Conservation (phyloP, 2,797 vertebrate genomes). For the Austrolebias charrua region DNA sequence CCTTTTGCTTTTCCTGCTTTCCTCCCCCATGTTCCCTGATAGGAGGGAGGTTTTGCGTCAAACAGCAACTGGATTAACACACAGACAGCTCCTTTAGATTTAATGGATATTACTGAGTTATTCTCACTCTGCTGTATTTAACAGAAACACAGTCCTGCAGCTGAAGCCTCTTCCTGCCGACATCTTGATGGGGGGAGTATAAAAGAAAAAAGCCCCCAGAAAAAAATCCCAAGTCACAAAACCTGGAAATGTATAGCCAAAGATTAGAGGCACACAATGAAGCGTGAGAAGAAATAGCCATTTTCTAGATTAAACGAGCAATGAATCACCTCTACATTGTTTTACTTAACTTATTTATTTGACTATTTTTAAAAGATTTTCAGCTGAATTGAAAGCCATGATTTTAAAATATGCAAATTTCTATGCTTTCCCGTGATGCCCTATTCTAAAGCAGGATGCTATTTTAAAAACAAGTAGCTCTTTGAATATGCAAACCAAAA, state of each 20-base stretch:
- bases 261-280: slow-evolving; percentile 46
- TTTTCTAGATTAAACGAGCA: slow-evolving; percentile 20
- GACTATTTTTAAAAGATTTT: not conserved
- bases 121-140: slow-evolving; percentile 48
- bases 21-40: slow-evolving; percentile 36
- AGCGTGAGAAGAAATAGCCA: slow-evolving; percentile 30
- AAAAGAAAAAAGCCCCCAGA: slow-evolving; percentile 24
- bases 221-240: slow-evolving; percentile 49
- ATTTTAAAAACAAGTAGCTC: slow-evolving; percentile 9
- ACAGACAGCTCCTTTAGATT: slow-evolving; percentile 51
- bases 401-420: not conserved
- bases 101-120: slow-evolving; percentile 52
- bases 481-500: slow-evolving; percentile 64
- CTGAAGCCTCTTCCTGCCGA: slow-evolving; percentile 43
- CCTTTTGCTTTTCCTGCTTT: slow-evolving; percentile 26
- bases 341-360: not conserved
- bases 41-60: slow-evolving; percentile 54
- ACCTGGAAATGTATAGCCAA: slow-evolving; percentile 45
- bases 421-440: no score
- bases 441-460: no score
- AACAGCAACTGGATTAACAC: slow-evolving; percentile 59
- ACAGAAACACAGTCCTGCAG: slow-evolving; percentile 51
- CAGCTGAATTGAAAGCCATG: slow-evolving; percentile 13
- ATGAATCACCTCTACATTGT: slow-evolving; percentile 18
- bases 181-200: slow-evolving; percentile 31